phyloP scores from a whole-genome alignment of 2,888 invertebrate species.

The Andrena dorsata region DNA sequence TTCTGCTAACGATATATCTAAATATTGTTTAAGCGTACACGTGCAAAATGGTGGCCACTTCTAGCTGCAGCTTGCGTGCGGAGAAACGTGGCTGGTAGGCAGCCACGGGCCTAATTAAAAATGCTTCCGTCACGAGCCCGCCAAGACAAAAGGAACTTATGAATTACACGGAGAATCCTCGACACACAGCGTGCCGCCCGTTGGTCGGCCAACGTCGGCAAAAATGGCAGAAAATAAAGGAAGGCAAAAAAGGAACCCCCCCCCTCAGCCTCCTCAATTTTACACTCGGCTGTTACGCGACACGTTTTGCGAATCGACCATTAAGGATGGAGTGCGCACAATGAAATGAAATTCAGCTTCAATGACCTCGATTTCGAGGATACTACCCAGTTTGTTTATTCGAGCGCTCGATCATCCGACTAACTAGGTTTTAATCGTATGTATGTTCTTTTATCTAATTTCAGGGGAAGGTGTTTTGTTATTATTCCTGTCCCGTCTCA shows the following conservation, averaged over 20 bases:
- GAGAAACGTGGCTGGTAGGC: slow-evolving; percentile 39
- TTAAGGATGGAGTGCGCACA: neutral
- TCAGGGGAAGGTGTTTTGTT: no score
- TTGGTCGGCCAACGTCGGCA: slow-evolving; percentile 17
- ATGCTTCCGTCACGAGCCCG: slow-evolving; percentile 64
- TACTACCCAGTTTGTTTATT: no score
- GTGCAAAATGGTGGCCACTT: slow-evolving; percentile 21
- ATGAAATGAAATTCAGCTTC: neutral
- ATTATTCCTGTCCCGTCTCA: no score
- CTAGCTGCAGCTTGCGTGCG: slow-evolving; percentile 8
- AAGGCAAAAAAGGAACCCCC: neutral
- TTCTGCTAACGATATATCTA: neutral
- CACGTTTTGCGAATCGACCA: neutral
- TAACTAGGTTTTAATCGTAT: no score
- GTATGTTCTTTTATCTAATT: no score
- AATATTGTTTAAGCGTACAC: slow-evolving; percentile 4
- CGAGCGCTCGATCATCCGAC: no score
- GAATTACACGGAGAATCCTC: slow-evolving; percentile 65
- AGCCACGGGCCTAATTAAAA: slow-evolving; percentile 72
- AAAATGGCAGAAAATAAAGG: neutral
- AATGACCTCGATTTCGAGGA: no score
- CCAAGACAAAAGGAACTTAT: slow-evolving; percentile 68
- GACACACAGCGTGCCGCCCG: slow-evolving; percentile 16
- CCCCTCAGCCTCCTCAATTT: neutral
- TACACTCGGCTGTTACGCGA: neutral